Evolutionary conservation across 2,888 invertebrate genomes (phyloP).

Genomic region (Salpingus planirostris): DNA sequence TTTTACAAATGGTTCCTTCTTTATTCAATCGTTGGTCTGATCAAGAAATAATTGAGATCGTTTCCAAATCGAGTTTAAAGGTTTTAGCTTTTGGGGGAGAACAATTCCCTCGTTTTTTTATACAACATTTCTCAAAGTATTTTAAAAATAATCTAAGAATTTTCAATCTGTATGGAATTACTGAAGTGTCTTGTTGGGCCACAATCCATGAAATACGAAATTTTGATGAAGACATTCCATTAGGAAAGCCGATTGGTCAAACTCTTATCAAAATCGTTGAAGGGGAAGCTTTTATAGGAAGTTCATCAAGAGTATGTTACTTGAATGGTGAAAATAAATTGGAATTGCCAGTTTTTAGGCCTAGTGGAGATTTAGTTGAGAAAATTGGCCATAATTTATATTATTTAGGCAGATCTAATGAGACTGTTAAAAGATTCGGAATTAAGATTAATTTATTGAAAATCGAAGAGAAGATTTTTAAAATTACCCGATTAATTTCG

Average conservation of each 20-base stretch:
- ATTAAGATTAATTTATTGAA: not conserved
- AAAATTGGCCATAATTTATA: too few relatives aligned
- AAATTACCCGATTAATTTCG: not conserved
- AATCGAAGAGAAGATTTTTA: not conserved
- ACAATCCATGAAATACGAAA: not conserved
- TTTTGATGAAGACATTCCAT: not conserved
- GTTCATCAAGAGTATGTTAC: too few relatives aligned
- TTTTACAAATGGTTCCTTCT: not conserved
- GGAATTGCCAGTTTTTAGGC: too few relatives aligned
- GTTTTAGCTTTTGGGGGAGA: not conserved
- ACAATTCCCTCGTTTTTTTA: not conserved
- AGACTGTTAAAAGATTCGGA: not conserved
- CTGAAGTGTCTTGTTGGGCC: not conserved
- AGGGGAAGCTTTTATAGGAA: too few relatives aligned
- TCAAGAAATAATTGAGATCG: not conserved
- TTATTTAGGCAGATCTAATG: too few relatives aligned
- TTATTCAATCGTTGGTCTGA: not conserved
- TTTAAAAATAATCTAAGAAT: not conserved
- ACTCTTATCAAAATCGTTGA: not conserved
- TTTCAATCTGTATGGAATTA: not conserved
- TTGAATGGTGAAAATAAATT: too few relatives aligned
- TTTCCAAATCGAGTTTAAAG: not conserved
- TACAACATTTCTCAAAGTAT: not conserved
- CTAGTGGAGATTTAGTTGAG: too few relatives aligned
- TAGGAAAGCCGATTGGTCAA: not conserved